Conservation (phyloP, 2,888 invertebrate species). For the Parthenolecanium corni region DNA sequence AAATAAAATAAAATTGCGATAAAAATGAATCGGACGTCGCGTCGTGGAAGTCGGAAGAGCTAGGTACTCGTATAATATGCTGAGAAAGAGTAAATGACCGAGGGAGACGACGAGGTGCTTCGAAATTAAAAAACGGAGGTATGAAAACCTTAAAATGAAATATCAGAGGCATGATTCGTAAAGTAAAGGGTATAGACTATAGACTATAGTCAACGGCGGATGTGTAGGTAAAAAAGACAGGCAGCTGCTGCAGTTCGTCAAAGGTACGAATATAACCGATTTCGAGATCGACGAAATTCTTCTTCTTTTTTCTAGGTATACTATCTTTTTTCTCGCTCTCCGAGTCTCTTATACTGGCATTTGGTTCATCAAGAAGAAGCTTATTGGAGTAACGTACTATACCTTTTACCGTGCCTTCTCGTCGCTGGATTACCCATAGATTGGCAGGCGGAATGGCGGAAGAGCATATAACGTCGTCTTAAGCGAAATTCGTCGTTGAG, state of each 20-base stretch:
- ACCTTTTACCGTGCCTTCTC: not conserved
- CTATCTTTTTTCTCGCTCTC: too few relatives aligned
- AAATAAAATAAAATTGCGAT: too few relatives aligned
- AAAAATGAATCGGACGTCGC: too few relatives aligned
- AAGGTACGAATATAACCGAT: conserved; percentile 8
- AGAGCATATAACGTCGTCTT: conserved; percentile 3
- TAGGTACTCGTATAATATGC: too few relatives aligned
- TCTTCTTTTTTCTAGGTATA: not conserved
- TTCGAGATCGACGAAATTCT: conserved; percentile 12
- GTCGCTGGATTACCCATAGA: not conserved
- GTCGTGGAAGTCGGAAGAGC: too few relatives aligned
- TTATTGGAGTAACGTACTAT: not conserved
- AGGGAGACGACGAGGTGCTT: too few relatives aligned
- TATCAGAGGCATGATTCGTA: not conserved
- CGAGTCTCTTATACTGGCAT: too few relatives aligned
- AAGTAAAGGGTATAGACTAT: not conserved
- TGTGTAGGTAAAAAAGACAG: too few relatives aligned
- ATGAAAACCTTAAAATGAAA: not conserved
- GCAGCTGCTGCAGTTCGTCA: not conserved
- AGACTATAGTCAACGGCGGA: too few relatives aligned
- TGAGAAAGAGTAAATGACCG: too few relatives aligned
- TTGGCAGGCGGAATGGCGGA: not conserved
- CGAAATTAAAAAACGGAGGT: not conserved
- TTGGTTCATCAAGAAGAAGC: conserved; percentile 14
- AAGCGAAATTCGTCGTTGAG: too few relatives aligned